Conservation (phyloP, 1,140 invertebrate species). For the Tetramorium simillimum region DNA sequence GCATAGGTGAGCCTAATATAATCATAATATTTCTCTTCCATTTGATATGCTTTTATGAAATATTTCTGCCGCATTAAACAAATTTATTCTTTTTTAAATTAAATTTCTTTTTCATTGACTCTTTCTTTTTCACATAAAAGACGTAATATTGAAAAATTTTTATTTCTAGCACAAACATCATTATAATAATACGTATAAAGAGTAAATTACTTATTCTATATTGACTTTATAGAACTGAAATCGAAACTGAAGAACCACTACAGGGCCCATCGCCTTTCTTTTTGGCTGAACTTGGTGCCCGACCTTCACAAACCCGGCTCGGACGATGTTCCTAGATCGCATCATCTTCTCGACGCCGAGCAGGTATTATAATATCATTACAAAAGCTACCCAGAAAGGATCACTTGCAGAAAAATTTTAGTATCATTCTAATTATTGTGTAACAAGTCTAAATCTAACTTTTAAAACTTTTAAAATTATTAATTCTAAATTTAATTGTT, state of each 20-base stretch:
- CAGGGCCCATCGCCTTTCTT: slow-evolving; percentile 95
- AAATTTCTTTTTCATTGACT: background rate
- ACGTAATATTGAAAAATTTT: background rate
- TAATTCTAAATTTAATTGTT: too few relatives aligned
- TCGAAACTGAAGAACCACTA: slow-evolving; percentile 97
- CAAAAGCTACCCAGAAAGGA: background rate
- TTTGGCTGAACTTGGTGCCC: slow-evolving; percentile 98
- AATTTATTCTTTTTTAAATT: background rate
- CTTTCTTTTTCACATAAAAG: background rate
- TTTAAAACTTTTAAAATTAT: too few relatives aligned
- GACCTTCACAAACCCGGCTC: slow-evolving; percentile 96
- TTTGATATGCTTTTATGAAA: background rate
- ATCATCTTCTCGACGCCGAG: slow-evolving; percentile 94
- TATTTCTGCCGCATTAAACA: background rate
- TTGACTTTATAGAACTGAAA: slow-evolving; percentile 90
- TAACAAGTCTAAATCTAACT: too few relatives aligned
- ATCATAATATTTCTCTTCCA: background rate
- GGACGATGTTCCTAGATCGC: slow-evolving; percentile 93
- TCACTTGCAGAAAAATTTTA: too few relatives aligned
- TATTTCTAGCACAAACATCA: background rate
- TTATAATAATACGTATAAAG: background rate
- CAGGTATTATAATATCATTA: slow-evolving; percentile 77
- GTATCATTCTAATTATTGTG: too few relatives aligned
- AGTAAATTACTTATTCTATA: background rate
- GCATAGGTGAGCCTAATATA: slow-evolving; percentile 89